Evolutionary conservation across 2,888 invertebrate species (phyloP), one percentile per base, ranked within the genome.

Genomic region (Tenthredo distinguenda): DNA sequence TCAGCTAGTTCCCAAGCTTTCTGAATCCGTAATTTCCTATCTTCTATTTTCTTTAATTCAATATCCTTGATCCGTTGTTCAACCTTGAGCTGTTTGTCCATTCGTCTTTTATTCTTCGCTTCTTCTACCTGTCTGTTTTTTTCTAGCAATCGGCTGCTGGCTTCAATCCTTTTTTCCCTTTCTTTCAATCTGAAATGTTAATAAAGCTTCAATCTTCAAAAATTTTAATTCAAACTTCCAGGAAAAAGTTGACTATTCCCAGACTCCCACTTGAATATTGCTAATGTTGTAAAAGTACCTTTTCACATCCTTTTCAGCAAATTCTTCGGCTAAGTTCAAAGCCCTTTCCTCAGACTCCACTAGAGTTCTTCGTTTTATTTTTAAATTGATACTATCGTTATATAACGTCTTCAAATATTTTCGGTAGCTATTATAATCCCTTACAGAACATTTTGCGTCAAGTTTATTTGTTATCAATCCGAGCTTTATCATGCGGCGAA

Each of bases 361-460:
- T 40, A 85, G 81, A 3, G 86, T 77, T 34, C 58, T 87, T 55
- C 85, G 86, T 37, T 87, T 87, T 47, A 93, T 74, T 34, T 91
- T 91, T 50, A 87, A 87, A 71, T 88, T 90, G 31, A 93, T 86
- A 37, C 87, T 87, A 9, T 92, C 89, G 2, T 86, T 89, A 71
- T 92, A 89, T 65, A 93, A 50, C 50, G 89, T 90, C 34, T 90
- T 89, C 72, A 94, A 90, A 88, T 94, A 94, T 47, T 90, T 91
- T 85, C 94, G 90, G 86, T 94, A 94, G 85, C 91, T 90, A 86
- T 94, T 94, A 87, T 94, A 94, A 85, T 94, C 94, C 21, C 90
- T 91, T 43, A 94, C 88, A 0, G 93, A 92, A 86, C 94, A 94
- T 47, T 93, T 91, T 0, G 93, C 94, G 76, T 94, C 92, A 10